Percentiles rank a stretch among this genome's conserved stretches.
These are phyloP conservation scores for Apostichopus californicus DNA, from an alignment of 35 echinoderm and acorn worm genomes.

Conservation along the genomic window DNA sequence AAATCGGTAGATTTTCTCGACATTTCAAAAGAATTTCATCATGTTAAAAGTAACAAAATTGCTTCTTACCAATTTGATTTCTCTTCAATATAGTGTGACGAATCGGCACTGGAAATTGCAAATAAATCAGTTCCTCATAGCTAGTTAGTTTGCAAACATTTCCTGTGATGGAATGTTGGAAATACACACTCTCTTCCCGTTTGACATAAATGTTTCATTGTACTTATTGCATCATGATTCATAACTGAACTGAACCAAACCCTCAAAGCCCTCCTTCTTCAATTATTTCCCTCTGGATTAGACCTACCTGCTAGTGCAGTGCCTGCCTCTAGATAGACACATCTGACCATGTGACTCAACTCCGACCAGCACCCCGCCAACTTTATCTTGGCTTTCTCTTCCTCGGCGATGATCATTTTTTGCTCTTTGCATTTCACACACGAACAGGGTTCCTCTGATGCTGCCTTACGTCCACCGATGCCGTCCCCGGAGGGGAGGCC, in stretches of 20 bases:
- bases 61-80: no score
- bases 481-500: conserved; percentile 40
- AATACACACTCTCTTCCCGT: background rate
- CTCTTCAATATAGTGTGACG: no score
- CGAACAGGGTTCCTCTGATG: conserved; percentile 66
- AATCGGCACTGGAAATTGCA: no score
- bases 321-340: conserved; percentile 86
- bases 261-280: background rate
- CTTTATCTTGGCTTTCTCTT: conserved; percentile 84
- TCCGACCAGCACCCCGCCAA: conserved; percentile 90
- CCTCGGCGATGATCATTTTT: conserved; percentile 82
- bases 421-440: conserved; percentile 86
- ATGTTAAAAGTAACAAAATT: no score
- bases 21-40: no score
- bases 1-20: no score
- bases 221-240: background rate
- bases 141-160: no score
- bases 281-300: no score
- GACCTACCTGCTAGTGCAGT: conserved; percentile 90
- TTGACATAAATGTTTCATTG: no score
- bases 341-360: conserved; percentile 87
- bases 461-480: conserved; percentile 7
- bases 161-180: background rate
- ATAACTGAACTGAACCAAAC: background rate
- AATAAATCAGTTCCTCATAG: no score